phyloP scores from a whole-genome alignment of 2,113 vertebrate genomes.

The Myotis davidii region DNA sequence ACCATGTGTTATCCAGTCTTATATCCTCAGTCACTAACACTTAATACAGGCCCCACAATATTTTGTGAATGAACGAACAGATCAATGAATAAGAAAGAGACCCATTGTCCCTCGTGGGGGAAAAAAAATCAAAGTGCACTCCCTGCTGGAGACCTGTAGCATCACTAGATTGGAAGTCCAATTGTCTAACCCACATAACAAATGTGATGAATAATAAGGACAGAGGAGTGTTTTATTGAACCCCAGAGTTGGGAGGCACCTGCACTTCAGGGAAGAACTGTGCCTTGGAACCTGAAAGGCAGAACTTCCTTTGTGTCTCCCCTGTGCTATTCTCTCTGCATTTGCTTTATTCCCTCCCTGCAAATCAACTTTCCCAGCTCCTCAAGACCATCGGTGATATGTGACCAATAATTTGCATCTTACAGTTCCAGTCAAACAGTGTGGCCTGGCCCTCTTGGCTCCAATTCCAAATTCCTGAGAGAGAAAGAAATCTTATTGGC shows the following conservation, averaged over 20 bases:
- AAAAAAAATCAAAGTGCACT: not conserved
- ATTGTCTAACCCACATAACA: not conserved
- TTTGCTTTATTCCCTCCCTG: not conserved
- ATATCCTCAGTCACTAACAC: not conserved
- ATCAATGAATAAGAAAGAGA: not conserved
- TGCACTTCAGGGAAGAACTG: not conserved
- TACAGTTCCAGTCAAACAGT: not conserved
- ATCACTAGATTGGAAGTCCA: not conserved
- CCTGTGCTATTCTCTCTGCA: not conserved
- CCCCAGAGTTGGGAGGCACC: not conserved
- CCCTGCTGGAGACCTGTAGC: not conserved
- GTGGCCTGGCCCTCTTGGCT: not conserved
- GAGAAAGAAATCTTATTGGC: slow-evolving; percentile 21
- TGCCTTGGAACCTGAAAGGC: not conserved
- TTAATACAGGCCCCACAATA: not conserved
- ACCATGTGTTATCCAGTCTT: not conserved
- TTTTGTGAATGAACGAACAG: not conserved
- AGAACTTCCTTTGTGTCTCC: not conserved
- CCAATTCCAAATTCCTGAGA: slow-evolving; percentile 44
- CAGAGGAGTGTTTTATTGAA: not conserved
- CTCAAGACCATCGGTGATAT: not conserved
- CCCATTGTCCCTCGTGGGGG: not conserved
- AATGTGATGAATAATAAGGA: not conserved
- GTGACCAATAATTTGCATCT: not conserved
- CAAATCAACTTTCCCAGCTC: not conserved